Conservation (phyloP, 2,888 invertebrate species). For the Zelleria hepariella region DNA sequence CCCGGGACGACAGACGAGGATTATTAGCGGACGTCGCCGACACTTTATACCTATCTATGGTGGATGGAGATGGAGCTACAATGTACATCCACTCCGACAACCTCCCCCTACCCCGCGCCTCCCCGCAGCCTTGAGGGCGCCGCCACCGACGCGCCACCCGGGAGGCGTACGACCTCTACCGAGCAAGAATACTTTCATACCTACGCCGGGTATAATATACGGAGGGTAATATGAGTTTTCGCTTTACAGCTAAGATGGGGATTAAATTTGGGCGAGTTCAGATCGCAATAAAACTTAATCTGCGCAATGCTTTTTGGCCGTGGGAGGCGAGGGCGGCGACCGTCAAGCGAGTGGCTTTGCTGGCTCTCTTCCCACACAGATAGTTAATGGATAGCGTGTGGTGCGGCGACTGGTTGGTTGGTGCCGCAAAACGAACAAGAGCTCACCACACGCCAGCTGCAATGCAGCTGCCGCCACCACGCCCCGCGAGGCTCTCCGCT, state of each 20-base stretch:
- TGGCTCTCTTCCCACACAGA: conserved; percentile 10
- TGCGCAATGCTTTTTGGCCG: not conserved
- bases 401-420: not conserved
- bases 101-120: not conserved
- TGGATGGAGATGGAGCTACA: not conserved
- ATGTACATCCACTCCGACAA: not conserved
- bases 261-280: no score
- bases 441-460: conserved; percentile 54
- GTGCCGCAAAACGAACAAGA: conserved; percentile 55
- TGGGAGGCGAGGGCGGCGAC: conserved; percentile 2
- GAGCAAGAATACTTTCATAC: conserved; percentile 16
- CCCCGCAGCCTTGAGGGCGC: conserved; percentile 1
- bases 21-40: not conserved
- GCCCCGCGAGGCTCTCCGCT: conserved; percentile 12
- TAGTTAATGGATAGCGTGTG: conserved; percentile 7
- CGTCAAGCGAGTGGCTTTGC: conserved; percentile 5
- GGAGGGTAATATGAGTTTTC: not conserved
- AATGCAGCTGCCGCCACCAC: conserved; percentile 49
- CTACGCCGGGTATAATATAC: not conserved
- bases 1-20: no score
- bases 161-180: conserved; percentile 41
- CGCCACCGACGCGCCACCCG: conserved; percentile 9
- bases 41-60: not conserved
- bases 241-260: not conserved
- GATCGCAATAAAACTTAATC: not conserved